Base-by-base conservation (phyloP, 2,888 invertebrate genomes). In the Limenitis camilla region DNA sequence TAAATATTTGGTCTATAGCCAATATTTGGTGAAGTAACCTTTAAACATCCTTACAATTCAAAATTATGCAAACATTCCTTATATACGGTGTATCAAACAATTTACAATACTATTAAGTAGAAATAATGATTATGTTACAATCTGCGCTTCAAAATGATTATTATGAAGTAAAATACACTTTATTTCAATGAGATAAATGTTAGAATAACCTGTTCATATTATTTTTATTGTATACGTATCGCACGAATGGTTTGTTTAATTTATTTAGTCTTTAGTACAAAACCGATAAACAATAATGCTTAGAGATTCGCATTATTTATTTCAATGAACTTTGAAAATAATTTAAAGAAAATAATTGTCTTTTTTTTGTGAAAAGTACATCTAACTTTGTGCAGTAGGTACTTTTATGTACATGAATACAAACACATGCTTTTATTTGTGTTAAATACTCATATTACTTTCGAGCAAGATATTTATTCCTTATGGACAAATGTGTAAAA, bases 41-140 rank as follows among this genome's bases (percentile, higher is more conserved):
- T 52, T 52, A 47, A 33, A 10, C 47, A 52, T 48, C 47, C 35
- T 43, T 40, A 38, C 41, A 32, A 43, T 44, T 40, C 40, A 44
- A 52, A 55, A 41, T 55, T 49, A 55, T 55, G 55, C 44, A 49
- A 55, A 49, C 41, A 40, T 45, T 38, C 48, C 45, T 46, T 52
- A 31, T 56, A 30, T 35, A 49, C 35, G 36, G 39, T 36, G 35
- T 46, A 46, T 41, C 42, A 49, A 35, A 42, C 46, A 49, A 55
- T 55, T 52, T 50, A 50, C 50, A 42, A 46, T 47, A 42, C 42
- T 46, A 40, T 50, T 42, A 54, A 33, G 27, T 50, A 9, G 29
- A 50, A 46, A 39, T 49, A 53, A 45, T 49, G 46, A 40, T 40
- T 52, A 52, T 52, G 39, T 48, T 47, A 39, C 33, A 43, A 48